A percentile compares a stretch with the other conserved stretches of the same genome.
phyloP scores from a whole-genome alignment of 2,113 vertebrate species.

The Gnathonemus longibarbis region DNA sequence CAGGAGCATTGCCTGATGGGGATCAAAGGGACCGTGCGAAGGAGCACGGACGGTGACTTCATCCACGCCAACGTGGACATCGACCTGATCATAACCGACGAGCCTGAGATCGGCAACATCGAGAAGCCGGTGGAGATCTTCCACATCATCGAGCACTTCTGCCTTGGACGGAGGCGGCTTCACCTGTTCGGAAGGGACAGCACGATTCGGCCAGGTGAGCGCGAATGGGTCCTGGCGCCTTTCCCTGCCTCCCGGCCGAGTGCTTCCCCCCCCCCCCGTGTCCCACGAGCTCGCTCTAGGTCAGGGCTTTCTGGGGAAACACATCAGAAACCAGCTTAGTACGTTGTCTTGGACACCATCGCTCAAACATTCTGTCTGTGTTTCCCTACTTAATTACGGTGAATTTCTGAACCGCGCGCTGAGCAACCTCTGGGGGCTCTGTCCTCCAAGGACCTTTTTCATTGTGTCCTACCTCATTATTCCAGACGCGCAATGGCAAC shows the following conservation, averaged over 20 bases:
- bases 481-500: not conserved
- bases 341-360: not conserved
- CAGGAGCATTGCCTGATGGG: slow-evolving; percentile 98
- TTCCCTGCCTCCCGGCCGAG: not conserved
- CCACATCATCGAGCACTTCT: slow-evolving; percentile 97
- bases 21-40: slow-evolving; percentile 89
- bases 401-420: not conserved
- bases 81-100: slow-evolving; percentile 94
- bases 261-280: not conserved
- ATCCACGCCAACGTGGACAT: slow-evolving; percentile 98
- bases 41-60: slow-evolving; percentile 92
- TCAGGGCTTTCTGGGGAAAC: not conserved
- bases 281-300: not conserved
- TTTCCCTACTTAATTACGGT: not conserved
- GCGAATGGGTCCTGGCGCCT: not conserved
- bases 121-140: slow-evolving; percentile 98
- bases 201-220: slow-evolving; percentile 85
- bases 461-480: not conserved
- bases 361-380: not conserved
- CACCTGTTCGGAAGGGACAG: slow-evolving; percentile 94
- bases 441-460: not conserved
- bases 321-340: not conserved
- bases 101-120: slow-evolving; percentile 94
- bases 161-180: slow-evolving; percentile 81
- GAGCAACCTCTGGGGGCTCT: not conserved